Percentiles rank a stretch among this genome's conserved stretches.
phyloP scores from a whole-genome alignment of 2,888 invertebrate species.

The Arrhopalites spinosus region DNA sequence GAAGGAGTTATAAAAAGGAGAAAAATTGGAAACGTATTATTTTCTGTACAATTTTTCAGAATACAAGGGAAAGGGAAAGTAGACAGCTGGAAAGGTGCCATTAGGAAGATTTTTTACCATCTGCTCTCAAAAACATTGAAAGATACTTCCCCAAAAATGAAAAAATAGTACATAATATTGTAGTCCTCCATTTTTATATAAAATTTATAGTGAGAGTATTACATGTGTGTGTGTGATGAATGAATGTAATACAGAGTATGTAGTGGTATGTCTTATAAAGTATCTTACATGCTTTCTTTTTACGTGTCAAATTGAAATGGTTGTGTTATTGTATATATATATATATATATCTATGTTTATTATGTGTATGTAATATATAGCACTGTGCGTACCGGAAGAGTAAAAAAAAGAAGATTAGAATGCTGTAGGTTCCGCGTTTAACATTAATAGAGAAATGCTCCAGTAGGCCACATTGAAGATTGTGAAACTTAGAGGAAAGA shows the following conservation, averaged over 20 bases:
- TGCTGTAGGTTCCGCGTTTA: constrained; percentile 7
- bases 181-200: too few species aligned
- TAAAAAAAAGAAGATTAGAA: neutral
- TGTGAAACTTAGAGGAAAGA: constrained; percentile 50
- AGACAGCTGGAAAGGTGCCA: constrained; percentile 9
- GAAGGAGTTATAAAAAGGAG: neutral
- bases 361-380: too few species aligned
- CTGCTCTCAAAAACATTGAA: constrained; percentile 12
- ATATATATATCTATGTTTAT: too few species aligned
- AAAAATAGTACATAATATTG: too few species aligned
- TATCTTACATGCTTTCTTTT: too few species aligned
- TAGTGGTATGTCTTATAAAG: too few species aligned
- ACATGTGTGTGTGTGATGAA: too few species aligned
- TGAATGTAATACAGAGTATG: too few species aligned
- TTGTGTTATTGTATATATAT: neutral
- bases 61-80: neutral
- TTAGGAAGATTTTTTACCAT: constrained; percentile 9
- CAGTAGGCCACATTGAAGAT: constrained; percentile 52
- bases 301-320: too few species aligned
- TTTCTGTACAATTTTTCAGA: neutral
- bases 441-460: constrained; percentile 44
- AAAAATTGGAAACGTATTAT: neutral
- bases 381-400: neutral
- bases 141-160: neutral
- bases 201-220: too few species aligned